These are phyloP conservation scores for Platycheirus rosarum DNA, from an alignment of 2,888 invertebrate genomes.

Conservation along the genomic window DNA sequence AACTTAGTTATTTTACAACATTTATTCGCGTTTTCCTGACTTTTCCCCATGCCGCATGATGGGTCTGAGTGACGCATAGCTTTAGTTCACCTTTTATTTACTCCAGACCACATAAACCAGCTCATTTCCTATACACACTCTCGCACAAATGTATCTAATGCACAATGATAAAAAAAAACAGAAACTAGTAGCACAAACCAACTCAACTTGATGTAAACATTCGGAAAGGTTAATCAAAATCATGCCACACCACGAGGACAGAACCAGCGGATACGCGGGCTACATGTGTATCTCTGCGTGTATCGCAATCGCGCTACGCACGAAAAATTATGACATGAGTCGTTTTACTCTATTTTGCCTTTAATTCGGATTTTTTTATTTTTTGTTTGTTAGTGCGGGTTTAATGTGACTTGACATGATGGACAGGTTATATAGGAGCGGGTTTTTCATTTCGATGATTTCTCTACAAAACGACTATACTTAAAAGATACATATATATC, in stretches of 20 bases:
- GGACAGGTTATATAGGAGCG: constrained; percentile 72
- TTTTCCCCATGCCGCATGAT: constrained; percentile 2
- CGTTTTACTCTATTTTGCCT: constrained; percentile 36
- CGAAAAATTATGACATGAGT: constrained; percentile 72
- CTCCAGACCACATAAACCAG: not conserved
- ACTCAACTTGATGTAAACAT: constrained; percentile 66
- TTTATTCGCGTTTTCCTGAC: constrained; percentile 30
- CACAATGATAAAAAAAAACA: constrained; percentile 13
- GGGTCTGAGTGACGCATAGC: constrained; percentile 19
- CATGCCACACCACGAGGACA: constrained; percentile 62
- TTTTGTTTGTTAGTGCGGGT: constrained; percentile 52
- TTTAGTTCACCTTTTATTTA: constrained; percentile 4
- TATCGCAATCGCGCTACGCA: constrained; percentile 72
- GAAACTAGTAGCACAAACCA: constrained; percentile 21
- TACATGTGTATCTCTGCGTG: constrained; percentile 73
- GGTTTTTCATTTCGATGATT: constrained; percentile 40
- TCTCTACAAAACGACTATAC: constrained; percentile 29
- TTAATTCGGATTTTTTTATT: constrained; percentile 33
- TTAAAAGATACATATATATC: constrained; percentile 45
- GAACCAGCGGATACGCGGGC: constrained; percentile 55
- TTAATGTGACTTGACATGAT: constrained; percentile 71
- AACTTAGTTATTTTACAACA: not conserved
- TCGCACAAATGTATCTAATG: constrained; percentile 3
- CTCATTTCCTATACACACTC: not conserved
- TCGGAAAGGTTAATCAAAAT: constrained; percentile 72